A percentile compares a stretch with the other conserved stretches of the same genome.
These are phyloP conservation scores for Aplochiton taeniatus DNA, from an alignment of 2,797 vertebrate genomes.

Conservation along the genomic window DNA sequence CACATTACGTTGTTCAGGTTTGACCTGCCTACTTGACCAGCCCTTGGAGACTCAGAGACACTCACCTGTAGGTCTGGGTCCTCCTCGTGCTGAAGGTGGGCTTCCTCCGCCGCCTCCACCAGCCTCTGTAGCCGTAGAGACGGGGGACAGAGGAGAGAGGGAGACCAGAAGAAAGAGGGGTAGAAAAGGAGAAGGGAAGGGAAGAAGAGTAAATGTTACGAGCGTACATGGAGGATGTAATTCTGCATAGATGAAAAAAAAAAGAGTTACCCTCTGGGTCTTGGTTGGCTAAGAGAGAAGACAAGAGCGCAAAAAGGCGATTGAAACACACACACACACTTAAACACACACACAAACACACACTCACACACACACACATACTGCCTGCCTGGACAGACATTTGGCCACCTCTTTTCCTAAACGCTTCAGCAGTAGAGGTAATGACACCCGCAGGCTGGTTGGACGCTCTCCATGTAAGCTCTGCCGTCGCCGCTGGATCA, in stretches of 20 bases:
- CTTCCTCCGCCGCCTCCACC: conserved; percentile 95
- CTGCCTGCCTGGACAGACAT: conserved; percentile 26
- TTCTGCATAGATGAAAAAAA: too few relatives aligned
- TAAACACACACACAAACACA: conserved; percentile 20
- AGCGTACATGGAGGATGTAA: too few relatives aligned
- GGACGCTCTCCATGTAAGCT: conserved; percentile 51
- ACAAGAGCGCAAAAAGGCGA: background rate
- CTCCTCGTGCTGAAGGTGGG: conserved; percentile 93
- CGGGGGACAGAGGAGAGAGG: background rate
- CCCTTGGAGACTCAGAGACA: background rate
- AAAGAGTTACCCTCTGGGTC: too few relatives aligned
- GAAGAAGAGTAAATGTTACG: background rate
- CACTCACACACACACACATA: conserved; percentile 18
- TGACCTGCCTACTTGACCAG: too few relatives aligned
- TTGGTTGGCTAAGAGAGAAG: too few relatives aligned
- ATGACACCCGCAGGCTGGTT: conserved; percentile 59
- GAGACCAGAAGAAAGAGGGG: background rate
- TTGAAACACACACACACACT: background rate
- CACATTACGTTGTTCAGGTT: background rate
- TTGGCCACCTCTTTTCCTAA: conserved; percentile 61
- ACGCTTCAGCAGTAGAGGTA: conserved; percentile 61
- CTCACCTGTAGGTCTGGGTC: conserved; percentile 92
- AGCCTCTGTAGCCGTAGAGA: conserved; percentile 77
- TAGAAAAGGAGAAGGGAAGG: conserved; percentile 1
- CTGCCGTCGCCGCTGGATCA: conserved; percentile 42